phyloP scores from a whole-genome alignment of 2,797 vertebrate genomes.

The Tapera naevia region DNA sequence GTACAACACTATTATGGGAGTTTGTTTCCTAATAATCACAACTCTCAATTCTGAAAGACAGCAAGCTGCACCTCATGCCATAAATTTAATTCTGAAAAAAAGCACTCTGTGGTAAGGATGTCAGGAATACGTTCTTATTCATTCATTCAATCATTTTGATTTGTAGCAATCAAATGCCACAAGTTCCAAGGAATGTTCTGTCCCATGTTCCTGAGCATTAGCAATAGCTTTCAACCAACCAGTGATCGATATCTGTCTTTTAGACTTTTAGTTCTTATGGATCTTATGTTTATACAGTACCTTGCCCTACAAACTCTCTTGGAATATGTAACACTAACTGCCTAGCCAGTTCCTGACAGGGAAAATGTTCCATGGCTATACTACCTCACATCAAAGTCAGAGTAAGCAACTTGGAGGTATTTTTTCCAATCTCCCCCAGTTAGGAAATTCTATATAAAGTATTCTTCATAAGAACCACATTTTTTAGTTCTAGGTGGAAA shows the following conservation, averaged over 20 bases:
- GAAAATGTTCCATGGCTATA: background rate
- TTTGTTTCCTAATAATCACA: background rate
- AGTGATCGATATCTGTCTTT: background rate
- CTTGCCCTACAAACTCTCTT: background rate
- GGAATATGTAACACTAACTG: background rate
- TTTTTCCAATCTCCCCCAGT: background rate
- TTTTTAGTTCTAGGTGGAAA: background rate
- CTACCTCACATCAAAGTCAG: background rate
- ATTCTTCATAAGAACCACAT: background rate
- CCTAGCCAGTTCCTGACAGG: background rate
- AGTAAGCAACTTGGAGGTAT: background rate
- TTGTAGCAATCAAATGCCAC: background rate
- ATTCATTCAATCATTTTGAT: background rate
- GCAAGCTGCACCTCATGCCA: background rate
- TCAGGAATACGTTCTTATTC: background rate
- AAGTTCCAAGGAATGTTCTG: background rate
- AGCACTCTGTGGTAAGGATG: background rate
- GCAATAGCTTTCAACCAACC: constrained; percentile 24
- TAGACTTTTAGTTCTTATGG: constrained; percentile 11
- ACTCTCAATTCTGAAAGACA: background rate
- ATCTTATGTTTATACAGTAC: background rate
- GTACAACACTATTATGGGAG: background rate
- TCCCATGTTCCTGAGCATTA: background rate
- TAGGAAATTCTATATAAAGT: background rate
- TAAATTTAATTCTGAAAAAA: background rate